phyloP scores from a whole-genome alignment of 2,113 vertebrate species.

The Colius striatus region DNA sequence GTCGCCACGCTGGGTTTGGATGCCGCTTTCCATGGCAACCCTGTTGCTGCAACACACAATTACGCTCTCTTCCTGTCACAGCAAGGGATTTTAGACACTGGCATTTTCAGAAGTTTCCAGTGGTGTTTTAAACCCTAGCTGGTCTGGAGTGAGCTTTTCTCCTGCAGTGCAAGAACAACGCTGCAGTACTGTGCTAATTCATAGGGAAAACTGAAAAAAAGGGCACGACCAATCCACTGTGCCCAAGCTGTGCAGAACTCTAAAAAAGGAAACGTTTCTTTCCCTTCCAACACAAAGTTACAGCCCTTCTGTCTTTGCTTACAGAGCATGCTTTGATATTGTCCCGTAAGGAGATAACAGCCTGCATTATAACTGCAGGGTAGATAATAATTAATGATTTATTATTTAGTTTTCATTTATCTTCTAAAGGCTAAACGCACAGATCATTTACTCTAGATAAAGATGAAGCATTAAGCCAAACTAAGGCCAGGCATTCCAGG shows the following conservation, averaged over 20 bases:
- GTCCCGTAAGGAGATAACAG: background rate
- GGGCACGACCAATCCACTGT: background rate
- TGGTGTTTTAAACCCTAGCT: background rate
- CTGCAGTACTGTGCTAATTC: background rate
- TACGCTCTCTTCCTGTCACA: constrained; percentile 2
- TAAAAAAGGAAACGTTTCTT: background rate
- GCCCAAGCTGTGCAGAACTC: background rate
- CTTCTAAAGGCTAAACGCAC: background rate
- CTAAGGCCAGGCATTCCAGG: background rate
- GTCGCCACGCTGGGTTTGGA: constrained; percentile 33
- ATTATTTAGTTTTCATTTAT: background rate
- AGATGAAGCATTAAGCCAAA: constrained; percentile 34
- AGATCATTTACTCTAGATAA: constrained; percentile 12
- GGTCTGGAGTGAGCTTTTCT: constrained; percentile 3
- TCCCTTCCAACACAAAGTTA: background rate
- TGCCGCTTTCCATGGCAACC: constrained; percentile 56
- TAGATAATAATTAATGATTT: background rate
- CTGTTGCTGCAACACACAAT: constrained; percentile 3
- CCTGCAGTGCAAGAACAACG: background rate
- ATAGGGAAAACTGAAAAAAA: background rate
- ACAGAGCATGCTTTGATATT: background rate
- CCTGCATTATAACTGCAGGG: background rate
- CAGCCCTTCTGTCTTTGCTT: background rate
- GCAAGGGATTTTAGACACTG: background rate
- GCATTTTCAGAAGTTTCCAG: constrained; percentile 39